These are phyloP conservation scores for Tineola bisselliella DNA, from an alignment of 2,888 invertebrate genomes.

Conservation along the genomic window DNA sequence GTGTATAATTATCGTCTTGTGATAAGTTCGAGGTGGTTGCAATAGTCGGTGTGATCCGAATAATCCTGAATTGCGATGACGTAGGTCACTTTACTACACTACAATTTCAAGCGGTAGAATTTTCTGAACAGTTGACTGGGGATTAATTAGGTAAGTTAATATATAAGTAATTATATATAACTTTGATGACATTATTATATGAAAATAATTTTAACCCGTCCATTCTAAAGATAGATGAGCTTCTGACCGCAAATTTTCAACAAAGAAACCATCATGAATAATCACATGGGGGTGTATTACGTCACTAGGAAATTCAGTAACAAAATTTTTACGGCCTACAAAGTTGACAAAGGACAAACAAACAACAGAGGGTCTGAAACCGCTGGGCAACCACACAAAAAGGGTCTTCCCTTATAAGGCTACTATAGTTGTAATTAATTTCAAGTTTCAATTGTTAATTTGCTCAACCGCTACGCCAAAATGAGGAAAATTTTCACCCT, in stretches of 20 bases:
- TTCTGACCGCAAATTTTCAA: conserved; percentile 1
- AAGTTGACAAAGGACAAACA: conserved; percentile 13
- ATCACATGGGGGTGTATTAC: conserved; percentile 6
- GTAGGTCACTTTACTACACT: too few relatives aligned
- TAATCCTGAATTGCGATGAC: too few relatives aligned
- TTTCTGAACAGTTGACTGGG: too few relatives aligned
- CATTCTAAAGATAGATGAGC: background rate
- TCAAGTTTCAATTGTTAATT: conserved; percentile 56
- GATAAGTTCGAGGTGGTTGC: too few relatives aligned
- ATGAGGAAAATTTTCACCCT: conserved; percentile 3
- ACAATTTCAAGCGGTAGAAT: too few relatives aligned
- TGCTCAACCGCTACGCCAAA: conserved; percentile 21
- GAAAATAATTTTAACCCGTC: background rate
- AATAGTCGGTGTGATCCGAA: too few relatives aligned
- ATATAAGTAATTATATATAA: background rate
- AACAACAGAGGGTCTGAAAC: conserved; percentile 14
- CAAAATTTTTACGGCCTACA: conserved; percentile 7
- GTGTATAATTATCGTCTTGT: too few relatives aligned
- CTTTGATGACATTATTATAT: background rate
- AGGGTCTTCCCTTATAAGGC: conserved; percentile 41
- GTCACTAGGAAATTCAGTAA: background rate
- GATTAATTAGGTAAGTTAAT: too few relatives aligned
- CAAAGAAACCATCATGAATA: conserved; percentile 3
- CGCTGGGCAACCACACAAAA: conserved; percentile 23
- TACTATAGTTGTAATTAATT: conserved; percentile 47